phyloP scores from a whole-genome alignment of 2,888 invertebrate species.

The Heteromurus nitidus region DNA sequence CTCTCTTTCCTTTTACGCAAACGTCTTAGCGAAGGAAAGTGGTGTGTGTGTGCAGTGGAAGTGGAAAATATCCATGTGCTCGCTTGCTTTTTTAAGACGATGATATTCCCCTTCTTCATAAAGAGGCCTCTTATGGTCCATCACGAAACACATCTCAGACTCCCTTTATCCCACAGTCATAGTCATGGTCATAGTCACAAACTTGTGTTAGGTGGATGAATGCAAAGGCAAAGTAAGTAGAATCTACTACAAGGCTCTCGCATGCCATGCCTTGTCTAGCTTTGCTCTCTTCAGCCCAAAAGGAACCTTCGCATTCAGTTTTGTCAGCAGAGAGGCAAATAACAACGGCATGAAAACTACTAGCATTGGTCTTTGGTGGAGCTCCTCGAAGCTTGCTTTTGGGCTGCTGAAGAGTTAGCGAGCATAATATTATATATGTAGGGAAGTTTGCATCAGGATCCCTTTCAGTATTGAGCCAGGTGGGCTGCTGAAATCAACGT shows the following conservation, averaged over 20 bases:
- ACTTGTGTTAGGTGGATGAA: background rate
- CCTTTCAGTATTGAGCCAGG: constrained; percentile 69
- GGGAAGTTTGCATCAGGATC: constrained; percentile 55
- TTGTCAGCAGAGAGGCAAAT: background rate
- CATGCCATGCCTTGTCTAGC: background rate
- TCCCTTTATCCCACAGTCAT: no score
- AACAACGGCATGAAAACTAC: background rate
- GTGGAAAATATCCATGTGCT: background rate
- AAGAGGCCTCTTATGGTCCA: background rate
- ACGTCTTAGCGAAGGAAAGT: no score
- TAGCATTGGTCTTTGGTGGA: background rate
- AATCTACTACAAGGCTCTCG: background rate
- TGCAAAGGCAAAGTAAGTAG: background rate
- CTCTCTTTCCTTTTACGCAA: no score
- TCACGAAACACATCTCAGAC: background rate
- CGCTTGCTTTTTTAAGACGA: background rate
- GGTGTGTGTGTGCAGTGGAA: no score
- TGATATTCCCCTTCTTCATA: background rate
- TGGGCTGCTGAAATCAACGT: constrained; percentile 66
- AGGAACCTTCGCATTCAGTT: background rate
- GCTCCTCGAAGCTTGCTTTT: background rate
- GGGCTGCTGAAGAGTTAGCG: background rate
- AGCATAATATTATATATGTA: constrained; percentile 56
- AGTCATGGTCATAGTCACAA: no score
- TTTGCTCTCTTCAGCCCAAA: background rate